These are phyloP conservation scores for Danionella dracula DNA, from an alignment of 2,797 vertebrate genomes.

Conservation along the genomic window DNA sequence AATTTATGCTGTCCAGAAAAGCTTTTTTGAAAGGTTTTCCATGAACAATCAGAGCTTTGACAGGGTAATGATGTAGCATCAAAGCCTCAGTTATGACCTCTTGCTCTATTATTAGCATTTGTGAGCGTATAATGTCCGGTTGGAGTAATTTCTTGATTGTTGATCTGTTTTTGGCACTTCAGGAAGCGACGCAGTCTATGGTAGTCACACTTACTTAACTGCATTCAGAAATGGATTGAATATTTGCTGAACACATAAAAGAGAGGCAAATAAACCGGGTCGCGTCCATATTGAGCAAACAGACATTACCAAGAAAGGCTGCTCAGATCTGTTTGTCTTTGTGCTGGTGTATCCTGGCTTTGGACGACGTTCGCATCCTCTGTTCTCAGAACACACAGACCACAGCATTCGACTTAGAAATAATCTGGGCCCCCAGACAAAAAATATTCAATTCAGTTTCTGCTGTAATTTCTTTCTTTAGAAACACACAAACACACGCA, in stretches of 20 bases:
- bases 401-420: constrained; percentile 55
- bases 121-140: background rate
- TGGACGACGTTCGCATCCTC: constrained; percentile 16
- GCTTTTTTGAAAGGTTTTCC: background rate
- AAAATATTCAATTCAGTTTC: constrained; percentile 64
- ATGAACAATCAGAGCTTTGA: background rate
- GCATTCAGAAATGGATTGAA: constrained; percentile 19
- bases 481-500: too few species aligned
- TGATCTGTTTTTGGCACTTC: background rate
- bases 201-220: constrained; percentile 13
- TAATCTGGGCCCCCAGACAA: constrained; percentile 67
- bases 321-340: constrained; percentile 34
- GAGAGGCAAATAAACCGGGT: constrained; percentile 20
- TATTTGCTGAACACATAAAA: constrained; percentile 25
- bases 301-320: constrained; percentile 14
- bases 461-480: constrained; percentile 40
- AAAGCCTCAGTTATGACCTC: background rate
- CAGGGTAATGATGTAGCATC: background rate
- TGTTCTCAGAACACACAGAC: constrained; percentile 38
- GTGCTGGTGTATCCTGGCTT: constrained; percentile 7
- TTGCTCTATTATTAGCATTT: background rate
- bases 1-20: background rate
- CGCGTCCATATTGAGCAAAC: constrained; percentile 2
- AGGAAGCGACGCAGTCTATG: background rate
- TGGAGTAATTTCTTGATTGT: constrained; percentile 8